phyloP scores from a whole-genome alignment of 2,888 invertebrate genomes.

The Cantharis lateralis region DNA sequence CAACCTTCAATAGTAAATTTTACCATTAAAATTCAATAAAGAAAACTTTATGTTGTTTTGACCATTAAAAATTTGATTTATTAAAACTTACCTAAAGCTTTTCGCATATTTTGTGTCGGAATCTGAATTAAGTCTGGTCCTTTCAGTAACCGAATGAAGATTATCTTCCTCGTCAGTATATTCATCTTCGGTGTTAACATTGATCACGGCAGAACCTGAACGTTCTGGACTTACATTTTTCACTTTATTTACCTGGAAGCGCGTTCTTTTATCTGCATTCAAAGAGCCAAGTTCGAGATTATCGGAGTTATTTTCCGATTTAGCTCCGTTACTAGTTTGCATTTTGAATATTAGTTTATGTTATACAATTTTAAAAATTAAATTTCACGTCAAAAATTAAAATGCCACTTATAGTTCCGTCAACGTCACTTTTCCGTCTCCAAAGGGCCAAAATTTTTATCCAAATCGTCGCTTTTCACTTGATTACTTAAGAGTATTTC shows the following conservation, averaged over 20 bases:
- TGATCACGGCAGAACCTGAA: background rate
- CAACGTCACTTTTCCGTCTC: slow-evolving; percentile 7
- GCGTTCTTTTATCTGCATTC: slow-evolving; percentile 53
- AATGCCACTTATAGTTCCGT: background rate
- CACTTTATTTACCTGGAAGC: slow-evolving; percentile 67
- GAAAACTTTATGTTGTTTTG: background rate
- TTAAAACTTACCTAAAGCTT: slow-evolving; percentile 72
- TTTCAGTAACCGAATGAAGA: slow-evolving; percentile 56
- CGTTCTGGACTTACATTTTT: slow-evolving; percentile 56
- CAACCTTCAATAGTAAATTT: background rate
- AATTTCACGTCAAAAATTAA: background rate
- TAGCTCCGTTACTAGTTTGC: background rate
- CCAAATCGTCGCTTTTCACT: background rate
- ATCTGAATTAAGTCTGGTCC: slow-evolving; percentile 53
- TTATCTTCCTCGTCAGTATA: slow-evolving; percentile 55
- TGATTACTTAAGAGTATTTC: background rate
- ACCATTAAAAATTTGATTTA: background rate
- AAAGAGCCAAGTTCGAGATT: slow-evolving; percentile 7
- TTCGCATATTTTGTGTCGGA: slow-evolving; percentile 75
- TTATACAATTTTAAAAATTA: background rate
- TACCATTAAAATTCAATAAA: background rate
- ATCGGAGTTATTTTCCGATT: background rate
- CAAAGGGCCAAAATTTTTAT: background rate
- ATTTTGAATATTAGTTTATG: slow-evolving; percentile 3
- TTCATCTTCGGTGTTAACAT: slow-evolving; percentile 33